phyloP scores from a whole-genome alignment of 2,113 vertebrate genomes.

The Dicentrarchus labrax region DNA sequence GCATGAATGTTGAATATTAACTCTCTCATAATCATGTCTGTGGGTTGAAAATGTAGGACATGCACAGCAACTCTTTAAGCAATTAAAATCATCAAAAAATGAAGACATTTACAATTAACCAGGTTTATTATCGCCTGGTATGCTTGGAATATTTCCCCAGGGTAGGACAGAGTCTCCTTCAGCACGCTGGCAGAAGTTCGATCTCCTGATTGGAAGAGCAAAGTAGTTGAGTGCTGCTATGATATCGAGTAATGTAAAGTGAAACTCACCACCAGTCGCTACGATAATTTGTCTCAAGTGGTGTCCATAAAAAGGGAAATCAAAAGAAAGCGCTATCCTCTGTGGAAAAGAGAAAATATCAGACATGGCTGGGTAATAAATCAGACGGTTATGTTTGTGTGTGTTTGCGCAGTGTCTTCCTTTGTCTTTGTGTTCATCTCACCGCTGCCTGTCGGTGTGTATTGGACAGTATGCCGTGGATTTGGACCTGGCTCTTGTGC shows the following conservation, averaged over 20 bases:
- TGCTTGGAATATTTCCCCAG: slow-evolving; percentile 24
- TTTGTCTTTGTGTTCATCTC: slow-evolving; percentile 64
- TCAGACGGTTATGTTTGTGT: not conserved
- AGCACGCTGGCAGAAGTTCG: not conserved
- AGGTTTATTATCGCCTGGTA: slow-evolving; percentile 20
- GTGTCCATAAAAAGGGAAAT: slow-evolving; percentile 98
- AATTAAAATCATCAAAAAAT: slow-evolving; percentile 11
- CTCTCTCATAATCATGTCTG: not conserved
- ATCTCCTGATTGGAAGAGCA: slow-evolving; percentile 8
- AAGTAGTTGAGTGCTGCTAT: not conserved
- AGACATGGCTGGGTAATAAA: not conserved
- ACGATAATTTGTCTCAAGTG: slow-evolving; percentile 93
- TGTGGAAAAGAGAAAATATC: slow-evolving; percentile 65
- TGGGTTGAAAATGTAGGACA: slow-evolving; percentile 30
- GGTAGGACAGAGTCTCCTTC: slow-evolving; percentile 27
- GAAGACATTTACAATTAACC: slow-evolving; percentile 30
- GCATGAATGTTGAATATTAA: not conserved
- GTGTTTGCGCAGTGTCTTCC: not conserved
- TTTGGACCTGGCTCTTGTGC: slow-evolving; percentile 87
- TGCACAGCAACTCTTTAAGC: slow-evolving; percentile 15
- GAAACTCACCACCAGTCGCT: slow-evolving; percentile 92
- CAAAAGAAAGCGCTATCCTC: slow-evolving; percentile 93
- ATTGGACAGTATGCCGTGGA: slow-evolving; percentile 94
- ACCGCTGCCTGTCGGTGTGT: slow-evolving; percentile 94
- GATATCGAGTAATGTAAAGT: not conserved